phyloP scores from a whole-genome alignment of 2,888 invertebrate species.

The Drosophila nr. fundita region DNA sequence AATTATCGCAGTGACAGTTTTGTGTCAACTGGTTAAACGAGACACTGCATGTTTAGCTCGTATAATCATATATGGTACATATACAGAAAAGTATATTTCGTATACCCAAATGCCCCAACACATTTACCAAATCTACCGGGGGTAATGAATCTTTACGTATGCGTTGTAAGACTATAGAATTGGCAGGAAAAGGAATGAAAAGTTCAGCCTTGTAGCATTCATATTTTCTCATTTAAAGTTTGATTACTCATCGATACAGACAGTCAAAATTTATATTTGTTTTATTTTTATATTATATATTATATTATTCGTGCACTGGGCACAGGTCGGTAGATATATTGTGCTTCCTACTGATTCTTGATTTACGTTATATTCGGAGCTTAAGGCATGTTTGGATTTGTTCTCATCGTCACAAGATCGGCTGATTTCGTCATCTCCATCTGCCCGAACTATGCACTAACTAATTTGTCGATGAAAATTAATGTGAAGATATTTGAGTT shows the following conservation, averaged over 20 bases:
- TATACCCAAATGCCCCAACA: neutral
- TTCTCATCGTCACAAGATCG: neutral
- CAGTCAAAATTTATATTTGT: neutral
- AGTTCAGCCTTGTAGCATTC: neutral
- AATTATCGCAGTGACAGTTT: slow-evolving; percentile 34
- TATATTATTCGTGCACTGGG: no score
- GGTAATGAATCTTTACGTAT: neutral
- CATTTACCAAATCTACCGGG: neutral
- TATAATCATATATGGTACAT: neutral
- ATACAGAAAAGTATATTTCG: neutral
- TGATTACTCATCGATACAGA: neutral
- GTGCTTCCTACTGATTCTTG: neutral
- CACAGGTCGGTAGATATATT: neutral
- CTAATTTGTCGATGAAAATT: neutral
- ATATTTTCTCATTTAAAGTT: neutral
- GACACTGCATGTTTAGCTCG: neutral
- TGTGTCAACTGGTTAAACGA: slow-evolving; percentile 25
- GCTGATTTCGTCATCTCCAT: neutral
- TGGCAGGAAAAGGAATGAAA: neutral
- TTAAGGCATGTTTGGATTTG: neutral
- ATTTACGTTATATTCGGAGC: neutral
- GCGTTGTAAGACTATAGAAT: neutral
- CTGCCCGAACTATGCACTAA: neutral
- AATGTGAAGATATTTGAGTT: neutral
- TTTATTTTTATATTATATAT: neutral